phyloP scores from a whole-genome alignment of 2,797 vertebrate genomes.

The Notamacropus eugenii region DNA sequence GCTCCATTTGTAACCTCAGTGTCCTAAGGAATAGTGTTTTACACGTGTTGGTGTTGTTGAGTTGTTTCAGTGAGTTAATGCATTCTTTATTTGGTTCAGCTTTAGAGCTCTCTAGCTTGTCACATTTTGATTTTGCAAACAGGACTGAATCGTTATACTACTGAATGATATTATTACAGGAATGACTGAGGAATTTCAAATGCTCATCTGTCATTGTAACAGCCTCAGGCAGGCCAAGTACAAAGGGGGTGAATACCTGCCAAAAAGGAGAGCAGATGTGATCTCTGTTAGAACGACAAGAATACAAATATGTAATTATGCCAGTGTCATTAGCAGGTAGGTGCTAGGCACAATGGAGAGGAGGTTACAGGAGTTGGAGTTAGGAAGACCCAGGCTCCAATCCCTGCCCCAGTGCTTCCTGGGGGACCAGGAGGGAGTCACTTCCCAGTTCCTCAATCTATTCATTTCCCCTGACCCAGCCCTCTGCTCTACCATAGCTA shows the following conservation, averaged over 20 bases:
- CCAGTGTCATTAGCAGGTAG: neutral
- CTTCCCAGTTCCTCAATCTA: neutral
- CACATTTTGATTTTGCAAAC: neutral
- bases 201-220: neutral
- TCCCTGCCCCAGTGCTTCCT: neutral
- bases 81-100: neutral
- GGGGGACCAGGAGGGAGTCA: neutral
- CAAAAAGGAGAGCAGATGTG: neutral
- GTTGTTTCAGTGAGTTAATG: neutral
- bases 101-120: neutral
- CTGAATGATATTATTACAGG: neutral
- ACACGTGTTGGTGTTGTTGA: neutral
- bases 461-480: neutral
- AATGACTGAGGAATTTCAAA: neutral
- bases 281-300: neutral
- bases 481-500: too few relatives aligned
- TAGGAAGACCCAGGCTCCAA: neutral
- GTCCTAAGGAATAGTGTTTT: neutral
- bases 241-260: neutral
- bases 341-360: neutral
- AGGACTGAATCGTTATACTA: neutral
- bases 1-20: neutral
- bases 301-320: neutral
- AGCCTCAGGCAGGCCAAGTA: neutral
- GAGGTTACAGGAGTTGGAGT: neutral